These are phyloP conservation scores for Phania funesta DNA, from an alignment of 2,888 invertebrate genomes.

Conservation along the genomic window DNA sequence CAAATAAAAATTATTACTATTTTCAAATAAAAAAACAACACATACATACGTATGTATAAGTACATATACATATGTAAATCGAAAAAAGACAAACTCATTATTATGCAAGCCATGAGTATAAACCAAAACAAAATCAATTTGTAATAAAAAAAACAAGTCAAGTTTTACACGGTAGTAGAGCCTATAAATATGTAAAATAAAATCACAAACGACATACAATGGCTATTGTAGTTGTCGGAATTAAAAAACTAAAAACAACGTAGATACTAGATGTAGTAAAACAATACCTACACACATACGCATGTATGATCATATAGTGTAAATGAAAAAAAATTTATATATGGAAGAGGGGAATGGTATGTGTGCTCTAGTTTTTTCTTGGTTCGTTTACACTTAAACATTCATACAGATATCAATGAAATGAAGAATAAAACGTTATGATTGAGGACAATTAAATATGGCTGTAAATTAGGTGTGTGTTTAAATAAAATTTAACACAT, in stretches of 20 bases:
- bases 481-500: too few relatives aligned
- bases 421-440: too few relatives aligned
- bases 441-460: too few relatives aligned
- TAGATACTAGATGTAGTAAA: conserved; percentile 52
- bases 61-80: not conserved
- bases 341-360: conserved; percentile 16
- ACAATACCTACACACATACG: conserved; percentile 5
- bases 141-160: too few relatives aligned
- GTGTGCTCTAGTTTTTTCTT: conserved; percentile 55
- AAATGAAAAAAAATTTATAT: not conserved
- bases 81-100: too few relatives aligned
- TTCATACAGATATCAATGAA: not conserved
- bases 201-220: conserved; percentile 30
- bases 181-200: not conserved
- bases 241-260: conserved; percentile 29
- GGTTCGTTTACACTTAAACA: conserved; percentile 39
- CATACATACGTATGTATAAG: not conserved
- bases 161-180: too few relatives aligned
- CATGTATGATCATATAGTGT: too few relatives aligned
- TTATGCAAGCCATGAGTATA: too few relatives aligned
- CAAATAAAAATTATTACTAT: too few relatives aligned
- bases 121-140: too few relatives aligned
- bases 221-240: conserved; percentile 22
- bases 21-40: too few relatives aligned
- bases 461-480: too few relatives aligned